Base-by-base conservation (phyloP, 2,888 invertebrate genomes). In the Helobdella robusta region DNA sequence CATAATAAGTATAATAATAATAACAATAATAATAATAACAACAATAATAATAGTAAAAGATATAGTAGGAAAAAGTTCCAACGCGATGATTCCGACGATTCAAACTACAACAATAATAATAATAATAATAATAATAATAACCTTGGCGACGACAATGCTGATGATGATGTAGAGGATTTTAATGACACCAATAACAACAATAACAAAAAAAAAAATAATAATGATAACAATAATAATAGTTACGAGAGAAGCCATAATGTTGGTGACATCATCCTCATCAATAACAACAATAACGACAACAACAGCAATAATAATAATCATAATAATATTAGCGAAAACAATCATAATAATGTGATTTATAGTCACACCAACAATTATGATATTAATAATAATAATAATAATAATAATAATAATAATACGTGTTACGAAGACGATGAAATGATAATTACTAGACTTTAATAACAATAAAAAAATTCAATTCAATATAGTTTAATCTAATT, bases 381-480 rank as follows among this genome's bases (percentile, higher is more conserved):
- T n/a, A n/a, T n/a, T n/a, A n/a, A n/a, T n/a, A n/a, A 50, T 50
- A 50, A 50, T 25, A 50, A 50, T 11, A 50, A 50, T 50, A 40
- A n/a, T n/a, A 11, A 15, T n/a, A 40, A n/a, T 15, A 40, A 40
- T n/a, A 40, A 40, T 40, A 40, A 40, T 40, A 40, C 11, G 11
- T 15, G 15, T 40, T 15, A 50, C n/a, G 6, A n/a, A 50, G 20
- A 50, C 6, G 6, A 50, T n/a, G n/a, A n/a, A n/a, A n/a, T n/a
- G n/a, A n/a, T n/a, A n/a, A n/a, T n/a, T n/a, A n/a, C n/a, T n/a
- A n/a, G n/a, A n/a, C n/a, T n/a, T n/a, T n/a, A n/a, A n/a, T n/a
- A n/a, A n/a, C n/a, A n/a, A n/a, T n/a, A n/a, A n/a, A n/a, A n/a
- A n/a, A n/a, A n/a, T n/a, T n/a, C n/a, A n/a, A n/a, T n/a, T n/a